Percentiles rank a stretch among this genome's conserved stretches.
Evolutionary conservation across 37 sponge, comb jelly and placozoan genomes (phyloP).

Genomic region (Sycon ciliatum): DNA sequence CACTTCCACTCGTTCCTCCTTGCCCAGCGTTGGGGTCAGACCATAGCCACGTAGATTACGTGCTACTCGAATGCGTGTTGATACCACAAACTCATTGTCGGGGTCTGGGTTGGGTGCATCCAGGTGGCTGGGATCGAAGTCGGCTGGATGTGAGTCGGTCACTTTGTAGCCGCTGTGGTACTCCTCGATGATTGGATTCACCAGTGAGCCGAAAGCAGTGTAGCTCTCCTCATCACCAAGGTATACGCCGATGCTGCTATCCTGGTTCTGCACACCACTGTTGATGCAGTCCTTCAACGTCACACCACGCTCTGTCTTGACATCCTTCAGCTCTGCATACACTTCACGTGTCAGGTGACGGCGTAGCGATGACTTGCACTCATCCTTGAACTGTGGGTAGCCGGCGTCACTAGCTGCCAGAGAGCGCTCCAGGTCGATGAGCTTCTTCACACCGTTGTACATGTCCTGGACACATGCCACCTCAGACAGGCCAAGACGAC

Average conservation of each 20-base stretch:
- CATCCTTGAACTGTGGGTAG: too few relatives aligned
- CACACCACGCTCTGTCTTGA: constrained; percentile 49
- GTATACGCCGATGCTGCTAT: constrained; percentile 50
- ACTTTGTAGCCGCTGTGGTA: constrained; percentile 48
- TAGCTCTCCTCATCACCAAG: constrained; percentile 79
- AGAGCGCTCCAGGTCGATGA: constrained; percentile 57
- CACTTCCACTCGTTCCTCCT: constrained; percentile 55
- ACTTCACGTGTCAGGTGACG: constrained; percentile 52
- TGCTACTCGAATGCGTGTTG: constrained; percentile 55
- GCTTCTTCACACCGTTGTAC: constrained; percentile 71
- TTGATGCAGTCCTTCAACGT: constrained; percentile 58
- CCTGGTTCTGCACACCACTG: constrained; percentile 68
- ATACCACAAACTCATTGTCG: constrained; percentile 56
- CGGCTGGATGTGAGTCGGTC: constrained; percentile 44
- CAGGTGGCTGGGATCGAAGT: constrained; percentile 20
- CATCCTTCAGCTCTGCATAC: constrained; percentile 31
- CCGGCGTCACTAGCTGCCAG: constrained; percentile 32
- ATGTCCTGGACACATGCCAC: constrained; percentile 75
- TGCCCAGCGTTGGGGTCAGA: constrained; percentile 57
- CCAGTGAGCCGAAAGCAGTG: constrained; percentile 45
- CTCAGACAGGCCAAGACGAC: constrained; percentile 69
- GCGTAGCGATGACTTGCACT: too few relatives aligned
- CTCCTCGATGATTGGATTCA: constrained; percentile 56
- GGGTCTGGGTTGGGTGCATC: constrained; percentile 15
- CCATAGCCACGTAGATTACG: constrained; percentile 52